Conservation (phyloP, 53 echinoderm and acorn worm genomes). For the Patiria pectinifera region DNA sequence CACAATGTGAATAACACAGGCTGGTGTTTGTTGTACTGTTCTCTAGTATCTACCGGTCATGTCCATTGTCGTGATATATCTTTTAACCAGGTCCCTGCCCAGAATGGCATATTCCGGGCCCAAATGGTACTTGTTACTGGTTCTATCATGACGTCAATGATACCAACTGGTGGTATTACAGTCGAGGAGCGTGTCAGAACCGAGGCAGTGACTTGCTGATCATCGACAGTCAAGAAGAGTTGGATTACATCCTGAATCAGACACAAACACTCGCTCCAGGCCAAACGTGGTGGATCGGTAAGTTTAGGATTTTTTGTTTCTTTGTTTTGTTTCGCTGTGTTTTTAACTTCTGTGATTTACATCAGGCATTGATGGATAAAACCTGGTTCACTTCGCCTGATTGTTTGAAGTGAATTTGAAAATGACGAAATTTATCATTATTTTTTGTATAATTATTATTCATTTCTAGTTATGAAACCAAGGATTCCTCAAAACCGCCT, state of each 20-base stretch:
- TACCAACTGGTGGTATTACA: constrained; percentile 55
- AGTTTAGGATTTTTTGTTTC: background rate
- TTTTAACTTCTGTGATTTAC: no score
- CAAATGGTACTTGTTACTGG: constrained; percentile 68
- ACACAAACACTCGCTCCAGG: constrained; percentile 59
- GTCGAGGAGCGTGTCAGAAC: constrained; percentile 46
- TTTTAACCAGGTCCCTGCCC: constrained; percentile 45
- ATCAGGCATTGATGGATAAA: no score
- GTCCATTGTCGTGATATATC: background rate
- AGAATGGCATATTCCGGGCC: constrained; percentile 49
- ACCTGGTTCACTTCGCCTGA: no score
- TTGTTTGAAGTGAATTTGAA: no score
- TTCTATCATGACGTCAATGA: constrained; percentile 37
- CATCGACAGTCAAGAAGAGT: constrained; percentile 70
- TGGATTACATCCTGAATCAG: constrained; percentile 66
- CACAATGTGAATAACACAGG: background rate
- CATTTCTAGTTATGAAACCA: no score
- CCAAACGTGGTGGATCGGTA: constrained; percentile 82
- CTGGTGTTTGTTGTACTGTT: background rate
- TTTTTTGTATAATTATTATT: no score
- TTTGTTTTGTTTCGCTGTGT: no score
- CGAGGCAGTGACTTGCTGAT: constrained; percentile 70
- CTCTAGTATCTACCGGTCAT: background rate
- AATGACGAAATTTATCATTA: no score
- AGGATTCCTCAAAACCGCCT: no score